A percentile compares a stretch with the other conserved stretches of the same genome.
phyloP scores from a whole-genome alignment of 1,140 invertebrate species.

The Penaeus vannamei region DNA sequence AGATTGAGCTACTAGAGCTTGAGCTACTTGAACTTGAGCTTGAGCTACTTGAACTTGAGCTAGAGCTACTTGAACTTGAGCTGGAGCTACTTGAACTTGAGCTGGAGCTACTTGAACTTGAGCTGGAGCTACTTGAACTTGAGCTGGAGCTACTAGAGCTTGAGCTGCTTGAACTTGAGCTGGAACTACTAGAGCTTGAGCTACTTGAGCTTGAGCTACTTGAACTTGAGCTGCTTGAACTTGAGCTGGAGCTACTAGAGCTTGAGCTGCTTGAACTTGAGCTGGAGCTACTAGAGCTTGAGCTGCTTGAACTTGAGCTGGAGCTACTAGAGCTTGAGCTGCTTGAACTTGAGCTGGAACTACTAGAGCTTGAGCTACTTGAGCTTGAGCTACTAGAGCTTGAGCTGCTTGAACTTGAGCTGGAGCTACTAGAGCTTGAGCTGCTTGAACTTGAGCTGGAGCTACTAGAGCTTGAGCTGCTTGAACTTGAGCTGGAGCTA shows the following conservation, averaged over 20 bases:
- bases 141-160: neutral
- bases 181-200: constrained; percentile 1
- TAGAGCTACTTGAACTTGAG: too few relatives aligned
- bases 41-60: neutral
- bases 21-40: neutral
- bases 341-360: neutral
- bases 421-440: too few relatives aligned
- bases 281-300: neutral
- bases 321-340: neutral
- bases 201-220: neutral
- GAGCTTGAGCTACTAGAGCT: neutral
- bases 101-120: neutral
- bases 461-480: too few relatives aligned
- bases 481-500: neutral
- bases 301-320: too few relatives aligned
- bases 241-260: too few relatives aligned
- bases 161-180: neutral
- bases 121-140: neutral
- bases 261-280: too few relatives aligned
- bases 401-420: neutral
- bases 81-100: neutral
- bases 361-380: neutral
- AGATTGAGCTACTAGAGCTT: neutral
- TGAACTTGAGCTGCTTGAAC: neutral
- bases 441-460: too few relatives aligned